Percentiles rank a stretch among this genome's conserved stretches.
Evolutionary conservation across 2,113 vertebrate species (phyloP).

Genomic region (Enhydra lutris): DNA sequence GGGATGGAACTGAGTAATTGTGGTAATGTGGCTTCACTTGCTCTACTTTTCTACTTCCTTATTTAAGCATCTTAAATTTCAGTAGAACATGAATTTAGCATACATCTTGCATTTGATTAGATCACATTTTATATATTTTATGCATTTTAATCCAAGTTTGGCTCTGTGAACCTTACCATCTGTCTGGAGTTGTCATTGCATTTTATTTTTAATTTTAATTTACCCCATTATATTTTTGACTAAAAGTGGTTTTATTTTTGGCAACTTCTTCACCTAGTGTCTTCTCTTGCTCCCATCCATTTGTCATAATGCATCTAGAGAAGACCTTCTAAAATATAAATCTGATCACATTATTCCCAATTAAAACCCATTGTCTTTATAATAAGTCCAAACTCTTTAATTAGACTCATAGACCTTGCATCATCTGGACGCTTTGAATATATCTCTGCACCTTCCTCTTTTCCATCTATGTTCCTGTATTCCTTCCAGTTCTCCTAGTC

Average conservation of each 20-base stretch:
- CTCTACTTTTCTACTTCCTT: slow-evolving; percentile 74
- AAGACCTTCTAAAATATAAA: slow-evolving; percentile 8
- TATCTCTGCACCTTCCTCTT: background rate
- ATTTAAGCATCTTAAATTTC: slow-evolving; percentile 74
- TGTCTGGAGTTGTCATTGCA: slow-evolving; percentile 79
- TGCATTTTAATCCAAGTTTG: slow-evolving; percentile 80
- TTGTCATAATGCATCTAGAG: slow-evolving; percentile 8
- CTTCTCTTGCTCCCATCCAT: slow-evolving; percentile 39
- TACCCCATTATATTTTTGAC: slow-evolving; percentile 77
- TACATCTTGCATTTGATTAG: slow-evolving; percentile 79
- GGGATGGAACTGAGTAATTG: background rate
- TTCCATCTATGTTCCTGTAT: background rate
- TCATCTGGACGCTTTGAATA: background rate
- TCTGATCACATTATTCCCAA: background rate
- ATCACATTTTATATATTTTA: slow-evolving; percentile 77
- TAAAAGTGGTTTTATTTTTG: slow-evolving; percentile 74
- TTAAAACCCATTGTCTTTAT: background rate
- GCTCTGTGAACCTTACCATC: slow-evolving; percentile 81
- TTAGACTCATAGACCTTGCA: background rate
- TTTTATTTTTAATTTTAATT: slow-evolving; percentile 81
- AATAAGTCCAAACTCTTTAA: background rate
- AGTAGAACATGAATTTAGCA: slow-evolving; percentile 75
- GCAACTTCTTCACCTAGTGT: slow-evolving; percentile 69
- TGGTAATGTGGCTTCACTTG: slow-evolving; percentile 55
- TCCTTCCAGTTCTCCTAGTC: background rate